Conservation (phyloP, 2,797 vertebrate species). For the Enteromius mattozi region DNA sequence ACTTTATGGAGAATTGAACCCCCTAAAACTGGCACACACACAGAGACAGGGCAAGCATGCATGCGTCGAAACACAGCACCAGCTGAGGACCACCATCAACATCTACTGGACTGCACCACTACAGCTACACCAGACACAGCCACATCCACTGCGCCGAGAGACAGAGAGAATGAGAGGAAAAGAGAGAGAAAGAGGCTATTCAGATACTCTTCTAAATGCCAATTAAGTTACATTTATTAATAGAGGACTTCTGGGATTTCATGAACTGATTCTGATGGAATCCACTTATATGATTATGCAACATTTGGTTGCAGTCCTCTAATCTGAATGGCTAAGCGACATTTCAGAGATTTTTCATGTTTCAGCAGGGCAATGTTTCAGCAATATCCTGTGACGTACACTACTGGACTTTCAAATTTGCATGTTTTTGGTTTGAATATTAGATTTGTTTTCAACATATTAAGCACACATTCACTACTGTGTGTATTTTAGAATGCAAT, state of each 20-base stretch:
- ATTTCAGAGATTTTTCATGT: background rate
- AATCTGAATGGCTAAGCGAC: background rate
- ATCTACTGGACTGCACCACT: conserved; percentile 62
- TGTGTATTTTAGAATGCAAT: background rate
- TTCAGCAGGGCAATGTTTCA: background rate
- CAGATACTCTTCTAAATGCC: background rate
- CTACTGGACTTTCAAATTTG: background rate
- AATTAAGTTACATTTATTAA: conserved; percentile 6
- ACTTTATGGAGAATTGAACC: conserved; percentile 55
- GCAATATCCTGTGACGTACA: background rate
- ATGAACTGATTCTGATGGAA: conserved; percentile 9
- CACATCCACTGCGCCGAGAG: conserved; percentile 51
- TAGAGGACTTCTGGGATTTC: conserved; percentile 19
- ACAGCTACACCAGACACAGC: conserved; percentile 64
- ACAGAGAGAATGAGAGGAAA: conserved; percentile 32
- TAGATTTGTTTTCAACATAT: too few species aligned
- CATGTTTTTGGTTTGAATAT: too few species aligned
- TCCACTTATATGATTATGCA: background rate
- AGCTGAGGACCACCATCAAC: conserved; percentile 61
- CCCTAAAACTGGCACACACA: conserved; percentile 60
- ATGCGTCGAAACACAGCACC: conserved; percentile 69
- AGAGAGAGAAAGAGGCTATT: conserved; percentile 7
- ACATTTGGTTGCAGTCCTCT: background rate
- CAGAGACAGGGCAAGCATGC: conserved; percentile 77
- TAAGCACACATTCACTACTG: background rate